These are phyloP conservation scores for Ibidorhyncha struthersii DNA, from an alignment of 2,113 vertebrate species.

Conservation along the genomic window DNA sequence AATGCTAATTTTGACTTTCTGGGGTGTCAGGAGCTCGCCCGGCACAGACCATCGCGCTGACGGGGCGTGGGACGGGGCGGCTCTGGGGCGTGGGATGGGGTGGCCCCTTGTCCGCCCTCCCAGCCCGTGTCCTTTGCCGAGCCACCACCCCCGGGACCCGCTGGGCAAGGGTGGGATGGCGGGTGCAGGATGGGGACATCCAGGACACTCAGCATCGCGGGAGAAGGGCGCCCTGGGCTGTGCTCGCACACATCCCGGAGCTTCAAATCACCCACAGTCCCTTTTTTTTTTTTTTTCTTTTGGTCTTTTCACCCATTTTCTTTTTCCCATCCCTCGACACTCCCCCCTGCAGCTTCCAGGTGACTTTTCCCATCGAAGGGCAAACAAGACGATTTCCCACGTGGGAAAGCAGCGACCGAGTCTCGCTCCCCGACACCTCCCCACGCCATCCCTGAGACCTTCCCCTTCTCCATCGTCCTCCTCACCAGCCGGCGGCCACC, in stretches of 20 bases:
- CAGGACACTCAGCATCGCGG: neutral
- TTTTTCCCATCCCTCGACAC: rapidly evolving
- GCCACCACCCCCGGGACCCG: rapidly evolving
- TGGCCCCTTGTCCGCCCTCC: neutral
- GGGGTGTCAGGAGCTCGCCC: neutral
- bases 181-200: neutral
- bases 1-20: neutral
- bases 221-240: neutral
- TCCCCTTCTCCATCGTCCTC: neutral
- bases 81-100: neutral
- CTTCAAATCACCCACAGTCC: neutral
- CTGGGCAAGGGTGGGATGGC: neutral
- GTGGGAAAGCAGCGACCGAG: rapidly evolving
- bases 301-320: neutral
- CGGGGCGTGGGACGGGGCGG: neutral
- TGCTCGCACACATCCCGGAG: rapidly evolving
- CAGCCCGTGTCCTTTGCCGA: rapidly evolving
- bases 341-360: neutral
- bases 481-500: rapidly evolving
- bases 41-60: neutral
- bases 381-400: neutral
- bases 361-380: rapidly evolving
- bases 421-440: rapidly evolving
- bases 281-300: neutral
- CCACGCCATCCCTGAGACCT: neutral